A percentile compares a stretch with the other conserved stretches of the same genome.
These are phyloP conservation scores for Vandiemenella viatica DNA, from an alignment of 2,888 invertebrate species.

Conservation along the genomic window DNA sequence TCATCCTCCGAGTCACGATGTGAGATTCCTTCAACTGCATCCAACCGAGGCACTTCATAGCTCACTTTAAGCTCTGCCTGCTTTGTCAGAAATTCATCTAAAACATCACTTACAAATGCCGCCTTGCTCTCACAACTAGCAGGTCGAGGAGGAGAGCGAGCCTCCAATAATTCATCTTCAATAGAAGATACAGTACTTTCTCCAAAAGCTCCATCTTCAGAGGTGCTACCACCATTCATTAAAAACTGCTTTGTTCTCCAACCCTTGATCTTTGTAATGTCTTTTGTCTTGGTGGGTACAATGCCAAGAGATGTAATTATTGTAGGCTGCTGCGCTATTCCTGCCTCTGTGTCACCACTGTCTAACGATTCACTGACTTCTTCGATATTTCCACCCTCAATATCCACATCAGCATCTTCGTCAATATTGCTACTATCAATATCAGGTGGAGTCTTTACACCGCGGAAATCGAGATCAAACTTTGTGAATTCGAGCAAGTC, in stretches of 20 bases:
- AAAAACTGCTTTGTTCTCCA: slow-evolving; percentile 23
- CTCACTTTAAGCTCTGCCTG: not conserved
- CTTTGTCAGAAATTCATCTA: not conserved
- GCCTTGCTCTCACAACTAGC: too few species aligned
- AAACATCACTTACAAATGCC: slow-evolving; percentile 2
- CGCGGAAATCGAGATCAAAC: slow-evolving; percentile 6
- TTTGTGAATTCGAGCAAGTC: slow-evolving; percentile 16
- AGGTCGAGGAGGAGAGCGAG: not conserved
- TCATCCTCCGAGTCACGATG: not conserved
- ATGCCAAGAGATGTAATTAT: slow-evolving; percentile 8
- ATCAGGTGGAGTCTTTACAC: not conserved
- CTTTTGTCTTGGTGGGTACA: slow-evolving; percentile 25
- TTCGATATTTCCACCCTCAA: too few species aligned
- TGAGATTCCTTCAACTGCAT: not conserved
- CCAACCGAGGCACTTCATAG: slow-evolving; percentile 1
- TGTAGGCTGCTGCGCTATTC: too few species aligned
- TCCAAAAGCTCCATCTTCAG: not conserved
- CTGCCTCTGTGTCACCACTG: slow-evolving; percentile 2
- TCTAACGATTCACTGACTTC: too few species aligned
- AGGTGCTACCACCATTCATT: slow-evolving; percentile 1
- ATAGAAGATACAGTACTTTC: not conserved
- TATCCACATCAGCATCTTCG: too few species aligned
- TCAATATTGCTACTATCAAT: too few species aligned
- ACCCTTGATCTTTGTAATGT: slow-evolving; percentile 29
- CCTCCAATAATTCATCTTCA: not conserved